Evolutionary conservation across 2,113 vertebrate genomes (phyloP), one percentile per base, ranked within the genome.

Genomic region (Pseudorasbora parva): DNA sequence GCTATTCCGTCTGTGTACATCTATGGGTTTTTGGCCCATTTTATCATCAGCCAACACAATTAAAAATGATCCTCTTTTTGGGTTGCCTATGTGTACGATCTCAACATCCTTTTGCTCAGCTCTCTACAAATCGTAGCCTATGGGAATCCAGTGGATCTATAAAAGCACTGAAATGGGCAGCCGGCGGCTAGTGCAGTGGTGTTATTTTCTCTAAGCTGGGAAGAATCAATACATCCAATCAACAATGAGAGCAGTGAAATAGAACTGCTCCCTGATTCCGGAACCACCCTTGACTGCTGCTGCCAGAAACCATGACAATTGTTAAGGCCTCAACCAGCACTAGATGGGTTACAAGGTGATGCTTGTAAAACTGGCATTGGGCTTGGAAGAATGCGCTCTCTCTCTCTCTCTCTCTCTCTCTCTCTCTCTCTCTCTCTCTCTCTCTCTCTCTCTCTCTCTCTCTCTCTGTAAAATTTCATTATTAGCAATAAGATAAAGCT

Each of bases 211-310:
- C 72, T 72, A 62, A 14, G 57, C 74, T 82, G 30, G 66, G 73
- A 30, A 80, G 83, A 84, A 86, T 87, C 84, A 87, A 87, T 84
- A 84, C 23, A 79, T 3, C 73, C 82, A 59, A 81, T 33, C 54
- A 62, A 66, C 47, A 78, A 45, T 45, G 84, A 73, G 66, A 76
- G 76, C 62, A 17, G 51, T 64, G 81, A 74, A 57, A 77, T 54
- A 78, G 81, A 81, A 71, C 80, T 41, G 80, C 47, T 57, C 79
- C 41, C 79, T 9, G 72, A 54, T 7, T 23, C 66, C 64, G 15
- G 12, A 33, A 69, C 37, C 51, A 19, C 57, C 4, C 64, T 72
- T 5, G 23, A 8, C 27, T 76, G 68, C 15, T 60, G 10, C 51
- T 69, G 78, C 25, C 43, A 80, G 25, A 17, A 25, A 15, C 45